A percentile compares a stretch with the other conserved stretches of the same genome.
phyloP scores from a whole-genome alignment of 1,140 invertebrate genomes.

The Physella acuta region DNA sequence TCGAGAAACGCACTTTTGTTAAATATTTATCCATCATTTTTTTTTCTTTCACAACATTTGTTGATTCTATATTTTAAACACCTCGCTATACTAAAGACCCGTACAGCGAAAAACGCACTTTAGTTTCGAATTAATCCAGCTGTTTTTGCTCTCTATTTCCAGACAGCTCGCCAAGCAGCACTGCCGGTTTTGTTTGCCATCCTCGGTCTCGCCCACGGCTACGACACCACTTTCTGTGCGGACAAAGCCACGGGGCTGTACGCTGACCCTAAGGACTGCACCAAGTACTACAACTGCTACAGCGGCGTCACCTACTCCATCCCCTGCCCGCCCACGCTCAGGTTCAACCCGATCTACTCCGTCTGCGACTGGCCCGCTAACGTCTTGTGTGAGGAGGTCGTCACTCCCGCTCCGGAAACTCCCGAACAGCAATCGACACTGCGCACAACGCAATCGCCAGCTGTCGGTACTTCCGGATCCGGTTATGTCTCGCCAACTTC shows the following conservation, averaged over 20 bases:
- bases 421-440: not conserved
- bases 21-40: too few relatives aligned
- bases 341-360: not conserved
- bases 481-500: not conserved
- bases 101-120: too few relatives aligned
- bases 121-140: too few relatives aligned
- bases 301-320: not conserved
- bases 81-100: too few relatives aligned
- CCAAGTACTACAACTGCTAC: conserved; percentile 6
- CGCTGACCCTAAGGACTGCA: conserved; percentile 6
- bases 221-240: not conserved
- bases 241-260: not conserved
- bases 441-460: not conserved
- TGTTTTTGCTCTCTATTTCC: too few relatives aligned
- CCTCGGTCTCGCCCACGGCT: too few relatives aligned
- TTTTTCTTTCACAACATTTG: too few relatives aligned
- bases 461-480: not conserved
- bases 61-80: too few relatives aligned
- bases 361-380: conserved; percentile 17
- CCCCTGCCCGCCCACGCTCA: not conserved
- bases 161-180: too few relatives aligned
- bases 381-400: not conserved
- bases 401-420: not conserved
- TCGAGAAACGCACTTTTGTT: too few relatives aligned
- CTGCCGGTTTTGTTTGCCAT: too few relatives aligned